A percentile compares a stretch with the other conserved stretches of the same genome.
These are phyloP conservation scores for Aegotheles bennettii DNA, from an alignment of 2,113 vertebrate species.

Conservation along the genomic window DNA sequence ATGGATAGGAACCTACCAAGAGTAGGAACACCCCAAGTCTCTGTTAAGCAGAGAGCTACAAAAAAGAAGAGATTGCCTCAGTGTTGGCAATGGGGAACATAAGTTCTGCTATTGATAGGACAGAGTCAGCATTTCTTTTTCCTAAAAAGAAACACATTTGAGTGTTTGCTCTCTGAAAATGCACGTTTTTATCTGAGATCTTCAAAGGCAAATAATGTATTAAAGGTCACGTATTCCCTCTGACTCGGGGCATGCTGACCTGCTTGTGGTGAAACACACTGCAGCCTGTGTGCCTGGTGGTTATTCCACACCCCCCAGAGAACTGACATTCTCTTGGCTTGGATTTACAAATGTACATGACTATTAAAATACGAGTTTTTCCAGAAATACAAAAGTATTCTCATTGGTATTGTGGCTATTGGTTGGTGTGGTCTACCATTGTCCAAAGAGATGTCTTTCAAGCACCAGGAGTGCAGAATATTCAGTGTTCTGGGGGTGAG, in stretches of 20 bases:
- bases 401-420: too few relatives aligned
- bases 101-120: background rate
- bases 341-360: too few relatives aligned
- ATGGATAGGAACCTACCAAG: background rate
- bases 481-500: background rate
- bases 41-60: background rate
- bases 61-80: background rate
- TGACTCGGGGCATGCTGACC: background rate
- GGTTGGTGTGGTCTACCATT: accelerated
- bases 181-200: background rate
- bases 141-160: background rate
- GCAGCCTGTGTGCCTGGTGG: too few relatives aligned
- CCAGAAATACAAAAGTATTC: background rate
- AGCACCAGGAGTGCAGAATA: too few relatives aligned
- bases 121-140: background rate
- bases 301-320: background rate
- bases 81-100: too few relatives aligned
- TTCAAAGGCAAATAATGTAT: background rate
- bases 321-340: background rate
- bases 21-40: background rate
- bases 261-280: background rate
- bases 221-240: background rate
- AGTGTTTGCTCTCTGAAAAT: background rate
- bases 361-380: background rate
- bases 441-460: background rate